Evolutionary conservation across 2,888 invertebrate species (phyloP).

Genomic region (Thera obeliscata): DNA sequence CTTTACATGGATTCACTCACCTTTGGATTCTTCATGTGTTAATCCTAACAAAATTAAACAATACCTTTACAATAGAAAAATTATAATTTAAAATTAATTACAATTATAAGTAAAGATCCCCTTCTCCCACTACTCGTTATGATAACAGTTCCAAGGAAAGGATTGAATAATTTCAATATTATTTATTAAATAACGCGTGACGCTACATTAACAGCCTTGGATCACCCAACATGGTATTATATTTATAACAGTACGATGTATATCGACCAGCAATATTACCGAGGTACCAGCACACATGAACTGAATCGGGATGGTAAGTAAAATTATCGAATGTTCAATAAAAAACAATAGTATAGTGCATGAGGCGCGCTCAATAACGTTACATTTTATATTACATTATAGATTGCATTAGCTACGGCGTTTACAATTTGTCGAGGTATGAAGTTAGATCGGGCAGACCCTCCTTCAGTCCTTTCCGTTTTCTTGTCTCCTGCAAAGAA

Average conservation of each 20-base stretch:
- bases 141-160: constrained; percentile 55
- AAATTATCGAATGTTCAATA: constrained; percentile 52
- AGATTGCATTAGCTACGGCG: constrained; percentile 76
- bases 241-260: constrained; percentile 57
- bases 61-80: constrained; percentile 79
- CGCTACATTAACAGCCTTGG: constrained; percentile 52
- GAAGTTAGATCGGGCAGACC: constrained; percentile 97
- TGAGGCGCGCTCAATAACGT: constrained; percentile 71
- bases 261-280: constrained; percentile 66
- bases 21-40: constrained; percentile 37
- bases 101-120: constrained; percentile 75
- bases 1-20: constrained; percentile 48
- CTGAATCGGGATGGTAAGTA: constrained; percentile 57
- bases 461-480: constrained; percentile 99
- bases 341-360: constrained; percentile 61
- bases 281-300: constrained; percentile 52
- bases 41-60: constrained; percentile 56
- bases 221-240: constrained; percentile 54
- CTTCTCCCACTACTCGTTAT: constrained; percentile 58
- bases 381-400: constrained; percentile 77
- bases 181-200: constrained; percentile 42
- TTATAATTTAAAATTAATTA: constrained; percentile 85
- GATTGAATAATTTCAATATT: constrained; percentile 42
- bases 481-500: constrained; percentile 92
- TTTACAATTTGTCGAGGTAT: constrained; percentile 99